Base-by-base conservation (phyloP, 2,113 vertebrate species). In the Corynorhinus townsendii region DNA sequence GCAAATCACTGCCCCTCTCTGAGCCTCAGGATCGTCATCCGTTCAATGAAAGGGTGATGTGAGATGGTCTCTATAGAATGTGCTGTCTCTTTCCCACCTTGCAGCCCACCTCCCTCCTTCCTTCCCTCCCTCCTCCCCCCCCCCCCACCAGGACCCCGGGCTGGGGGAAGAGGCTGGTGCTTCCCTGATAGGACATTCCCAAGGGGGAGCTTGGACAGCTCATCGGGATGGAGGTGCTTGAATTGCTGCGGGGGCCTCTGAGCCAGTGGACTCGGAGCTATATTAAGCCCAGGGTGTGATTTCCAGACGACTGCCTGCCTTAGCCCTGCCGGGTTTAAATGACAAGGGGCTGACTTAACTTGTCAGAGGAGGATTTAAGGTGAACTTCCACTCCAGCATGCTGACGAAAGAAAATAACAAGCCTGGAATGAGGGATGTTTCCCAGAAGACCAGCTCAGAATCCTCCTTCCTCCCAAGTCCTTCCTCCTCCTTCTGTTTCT, bases 341-440 rank as follows among this genome's bases (percentile, higher is more conserved):
- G 97, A 96, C 96, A 96, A 94, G 92, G 92, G 83, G 64, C 95
- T 92, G 93, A 96, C 91, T 97, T 96, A 93, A 93, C 95, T 90
- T 83, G 86, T 95, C 76, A 1, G 89, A 79, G 86, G 89, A 94
- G 93, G 96, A 96, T 97, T 95, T 95, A 85, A 95, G 93, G 95
- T 91, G 86, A 96, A 95, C 89, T 86, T 97, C 62, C 1, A 3
- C 95, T 89, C 83, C 11, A 28, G 83, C 82, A 72, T 2, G 15
- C 90, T 77, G 17, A 11, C 0, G 77, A 72, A 90, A 76, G 56
- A 87, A 93, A 94, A 88, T 40, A 91, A 30, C 69, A 59, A 7
- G 45, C 12, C 85, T 45, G 90, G 47, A 92, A 79, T 38, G 88
- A 93, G 24, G 71, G 73, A 47, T n/a, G 54, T 17, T 85, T 88